Conservation (phyloP, 2,113 vertebrate genomes). For the Chlorodrepanis virens region DNA sequence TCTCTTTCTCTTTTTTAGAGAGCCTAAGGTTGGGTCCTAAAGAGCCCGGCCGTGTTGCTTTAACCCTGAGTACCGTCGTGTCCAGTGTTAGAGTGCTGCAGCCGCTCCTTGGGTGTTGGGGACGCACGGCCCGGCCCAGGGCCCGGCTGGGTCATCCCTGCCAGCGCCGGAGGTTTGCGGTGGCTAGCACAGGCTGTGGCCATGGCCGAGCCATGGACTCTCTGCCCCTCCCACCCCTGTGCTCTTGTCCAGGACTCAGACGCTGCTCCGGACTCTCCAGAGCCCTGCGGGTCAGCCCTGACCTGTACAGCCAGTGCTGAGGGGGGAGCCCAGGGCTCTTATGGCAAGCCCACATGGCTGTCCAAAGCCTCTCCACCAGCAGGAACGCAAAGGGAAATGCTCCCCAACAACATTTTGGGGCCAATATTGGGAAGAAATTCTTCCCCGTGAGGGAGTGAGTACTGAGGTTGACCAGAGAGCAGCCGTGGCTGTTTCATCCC, state of each 20-base stretch:
- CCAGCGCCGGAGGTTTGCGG: conserved; percentile 33
- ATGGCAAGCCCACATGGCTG: not conserved
- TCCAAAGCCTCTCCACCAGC: not conserved
- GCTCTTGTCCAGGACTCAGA: not conserved
- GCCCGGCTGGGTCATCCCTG: conserved; percentile 12
- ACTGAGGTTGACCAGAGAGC: not conserved
- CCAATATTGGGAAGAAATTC: not conserved
- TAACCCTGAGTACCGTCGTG: conserved; percentile 3
- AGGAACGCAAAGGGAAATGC: not conserved
- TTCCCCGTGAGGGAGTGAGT: not conserved
- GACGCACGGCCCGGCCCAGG: conserved; percentile 30
- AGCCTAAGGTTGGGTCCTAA: conserved; percentile 64
- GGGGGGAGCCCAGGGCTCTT: not conserved
- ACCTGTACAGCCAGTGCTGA: not conserved
- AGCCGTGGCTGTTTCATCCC: not conserved
- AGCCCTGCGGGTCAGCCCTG: not conserved
- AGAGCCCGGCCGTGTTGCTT: conserved; percentile 44
- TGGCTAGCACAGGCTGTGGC: not conserved
- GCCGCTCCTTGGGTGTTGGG: conserved; percentile 21
- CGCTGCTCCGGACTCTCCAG: not conserved
- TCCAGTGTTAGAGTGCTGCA: conserved; percentile 54
- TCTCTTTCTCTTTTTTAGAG: conserved; percentile 71
- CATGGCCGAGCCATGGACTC: not conserved
- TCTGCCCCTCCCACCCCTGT: not conserved
- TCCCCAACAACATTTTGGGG: not conserved